Evolutionary conservation across 2,888 invertebrate genomes (phyloP).

Genomic region (Thereva nobilitata): DNA sequence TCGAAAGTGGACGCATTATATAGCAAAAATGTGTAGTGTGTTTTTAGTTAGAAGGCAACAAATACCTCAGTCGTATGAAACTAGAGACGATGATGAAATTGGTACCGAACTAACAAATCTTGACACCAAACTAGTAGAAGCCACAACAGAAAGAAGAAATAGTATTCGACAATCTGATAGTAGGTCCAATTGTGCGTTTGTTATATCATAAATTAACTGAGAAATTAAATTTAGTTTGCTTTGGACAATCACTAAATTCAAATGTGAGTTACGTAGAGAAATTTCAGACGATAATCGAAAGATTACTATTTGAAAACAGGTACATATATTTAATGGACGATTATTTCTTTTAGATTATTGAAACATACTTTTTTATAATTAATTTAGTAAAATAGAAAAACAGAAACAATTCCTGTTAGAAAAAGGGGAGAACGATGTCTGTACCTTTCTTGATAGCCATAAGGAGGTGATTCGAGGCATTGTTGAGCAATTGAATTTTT

Average conservation of each 20-base stretch:
- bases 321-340: background rate
- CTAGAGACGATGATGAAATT: constrained; percentile 48
- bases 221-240: background rate
- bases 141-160: background rate
- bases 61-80: constrained; percentile 35
- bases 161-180: background rate
- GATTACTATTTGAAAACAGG: constrained; percentile 1
- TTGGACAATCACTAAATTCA: constrained; percentile 2
- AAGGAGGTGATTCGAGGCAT: constrained; percentile 52
- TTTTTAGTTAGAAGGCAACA: constrained; percentile 40
- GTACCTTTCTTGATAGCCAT: constrained; percentile 51
- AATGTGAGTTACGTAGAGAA: background rate
- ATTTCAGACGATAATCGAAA: constrained; percentile 16
- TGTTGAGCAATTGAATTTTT: constrained; percentile 49
- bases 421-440: constrained; percentile 11
- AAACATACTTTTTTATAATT: background rate
- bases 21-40: constrained; percentile 51
- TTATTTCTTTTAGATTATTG: background rate
- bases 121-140: background rate
- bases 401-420: background rate
- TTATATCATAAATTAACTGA: background rate
- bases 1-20: constrained; percentile 50
- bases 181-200: background rate
- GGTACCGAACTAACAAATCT: constrained; percentile 49
- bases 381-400: constrained; percentile 25